Percentiles rank a stretch among this genome's conserved stretches.
Conservation (phyloP, 2,797 vertebrate genomes). For the Lacerta agilis region DNA sequence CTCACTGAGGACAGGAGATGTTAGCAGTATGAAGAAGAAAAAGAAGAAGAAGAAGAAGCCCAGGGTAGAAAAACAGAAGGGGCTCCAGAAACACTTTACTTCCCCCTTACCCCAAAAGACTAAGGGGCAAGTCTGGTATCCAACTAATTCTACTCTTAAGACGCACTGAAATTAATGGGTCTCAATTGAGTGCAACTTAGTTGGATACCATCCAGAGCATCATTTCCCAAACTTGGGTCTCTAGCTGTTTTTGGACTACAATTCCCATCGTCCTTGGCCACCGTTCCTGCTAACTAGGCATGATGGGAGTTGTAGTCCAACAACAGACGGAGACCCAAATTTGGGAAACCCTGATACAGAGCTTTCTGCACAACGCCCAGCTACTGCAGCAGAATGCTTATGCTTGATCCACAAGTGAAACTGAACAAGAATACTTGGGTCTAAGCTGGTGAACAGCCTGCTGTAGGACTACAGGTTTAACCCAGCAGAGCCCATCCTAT, state of each 20-base stretch:
- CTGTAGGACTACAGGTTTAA: not conserved
- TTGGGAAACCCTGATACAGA: conserved; percentile 21
- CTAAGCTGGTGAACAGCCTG: not conserved
- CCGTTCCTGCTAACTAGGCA: too few relatives aligned
- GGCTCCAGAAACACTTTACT: conserved; percentile 67
- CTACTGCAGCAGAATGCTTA: conserved; percentile 58
- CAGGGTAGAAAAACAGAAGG: conserved; percentile 56
- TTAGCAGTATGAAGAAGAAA: conserved; percentile 36
- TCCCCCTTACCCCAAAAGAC: conserved; percentile 59
- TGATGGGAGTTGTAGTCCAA: too few relatives aligned
- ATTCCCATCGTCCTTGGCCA: too few relatives aligned
- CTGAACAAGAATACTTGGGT: not conserved
- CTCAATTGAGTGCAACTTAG: too few relatives aligned
- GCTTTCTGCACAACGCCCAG: conserved; percentile 61
- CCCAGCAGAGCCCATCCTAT: not conserved
- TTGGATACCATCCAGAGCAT: too few relatives aligned
- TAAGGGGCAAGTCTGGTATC: conserved; percentile 53
- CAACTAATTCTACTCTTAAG: too few relatives aligned
- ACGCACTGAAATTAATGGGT: too few relatives aligned
- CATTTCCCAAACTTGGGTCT: too few relatives aligned
- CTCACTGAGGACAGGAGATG: not conserved
- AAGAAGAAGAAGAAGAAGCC: conserved; percentile 14
- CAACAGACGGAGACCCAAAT: too few relatives aligned
- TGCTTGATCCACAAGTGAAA: not conserved
- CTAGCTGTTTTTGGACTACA: too few relatives aligned